Conservation (phyloP, 92 coral and sea anemone genomes). For the Zoanthus sociatus region DNA sequence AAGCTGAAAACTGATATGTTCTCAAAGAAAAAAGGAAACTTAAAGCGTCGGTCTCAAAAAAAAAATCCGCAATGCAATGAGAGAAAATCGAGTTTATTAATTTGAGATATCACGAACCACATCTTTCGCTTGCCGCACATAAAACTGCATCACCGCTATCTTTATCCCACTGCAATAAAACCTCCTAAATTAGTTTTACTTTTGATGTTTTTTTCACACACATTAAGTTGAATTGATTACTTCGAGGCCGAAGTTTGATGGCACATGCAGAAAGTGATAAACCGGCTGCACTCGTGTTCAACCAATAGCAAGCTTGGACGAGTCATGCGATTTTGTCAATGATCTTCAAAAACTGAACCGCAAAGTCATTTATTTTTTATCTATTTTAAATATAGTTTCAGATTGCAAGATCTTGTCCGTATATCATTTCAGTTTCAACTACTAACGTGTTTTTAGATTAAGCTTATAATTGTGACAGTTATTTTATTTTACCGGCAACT, state of each 20-base stretch:
- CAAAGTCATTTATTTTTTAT: constrained; percentile 41
- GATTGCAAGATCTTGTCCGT: constrained; percentile 19
- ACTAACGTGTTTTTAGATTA: constrained; percentile 25
- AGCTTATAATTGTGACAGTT: background rate
- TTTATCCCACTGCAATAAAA: constrained; percentile 32
- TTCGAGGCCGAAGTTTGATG: constrained; percentile 9
- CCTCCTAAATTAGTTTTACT: constrained; percentile 27
- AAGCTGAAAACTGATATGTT: constrained; percentile 16
- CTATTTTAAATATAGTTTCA: constrained; percentile 34
- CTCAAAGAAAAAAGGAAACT: constrained; percentile 26
- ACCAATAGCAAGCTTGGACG: constrained; percentile 22
- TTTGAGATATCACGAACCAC: constrained; percentile 41
- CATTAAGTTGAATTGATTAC: constrained; percentile 47
- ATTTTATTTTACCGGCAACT: background rate
- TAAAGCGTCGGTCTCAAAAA: constrained; percentile 31
- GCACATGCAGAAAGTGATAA: constrained; percentile 29
- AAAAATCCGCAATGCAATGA: constrained; percentile 41
- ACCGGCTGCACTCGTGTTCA: constrained; percentile 1
- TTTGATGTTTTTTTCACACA: constrained; percentile 48
- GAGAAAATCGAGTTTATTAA: constrained; percentile 38
- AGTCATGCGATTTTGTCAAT: constrained; percentile 34
- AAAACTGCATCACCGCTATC: constrained; percentile 45
- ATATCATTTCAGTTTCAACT: constrained; percentile 28
- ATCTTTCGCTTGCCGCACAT: constrained; percentile 46
- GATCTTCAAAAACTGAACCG: constrained; percentile 49